These are phyloP conservation scores for Papilio aristodemus DNA, from an alignment of 1,140 invertebrate species.

Conservation along the genomic window DNA sequence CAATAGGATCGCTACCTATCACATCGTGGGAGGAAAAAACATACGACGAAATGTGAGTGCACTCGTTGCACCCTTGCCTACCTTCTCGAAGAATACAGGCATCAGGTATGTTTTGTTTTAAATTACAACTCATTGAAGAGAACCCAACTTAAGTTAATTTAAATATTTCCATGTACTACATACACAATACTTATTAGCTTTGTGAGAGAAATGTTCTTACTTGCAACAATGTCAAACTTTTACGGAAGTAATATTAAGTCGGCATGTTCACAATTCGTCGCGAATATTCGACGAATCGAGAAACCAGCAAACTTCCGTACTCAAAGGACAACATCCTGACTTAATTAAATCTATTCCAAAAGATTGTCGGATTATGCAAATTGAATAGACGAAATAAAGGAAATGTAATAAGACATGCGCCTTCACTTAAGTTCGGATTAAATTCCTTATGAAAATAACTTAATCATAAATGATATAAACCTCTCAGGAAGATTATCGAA, in stretches of 20 bases:
- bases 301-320: constrained; percentile 20
- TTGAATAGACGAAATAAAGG: constrained; percentile 13
- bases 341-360: constrained; percentile 22
- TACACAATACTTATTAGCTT: neutral
- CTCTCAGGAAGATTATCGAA: neutral
- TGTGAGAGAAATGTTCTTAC: constrained; percentile 1
- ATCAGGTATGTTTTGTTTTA: too few relatives aligned
- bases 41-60: too few relatives aligned
- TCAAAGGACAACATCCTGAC: constrained; percentile 10
- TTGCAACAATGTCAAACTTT: constrained; percentile 11
- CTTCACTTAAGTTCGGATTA: neutral
- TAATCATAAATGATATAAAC: neutral
- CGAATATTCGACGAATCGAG: constrained; percentile 19
- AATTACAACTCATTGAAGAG: too few relatives aligned
- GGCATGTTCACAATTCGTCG: constrained; percentile 8
- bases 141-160: neutral
- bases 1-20: too few relatives aligned
- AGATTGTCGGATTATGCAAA: constrained; percentile 21
- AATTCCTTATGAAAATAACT: neutral
- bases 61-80: too few relatives aligned
- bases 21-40: too few relatives aligned
- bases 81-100: too few relatives aligned
- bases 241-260: constrained; percentile 5
- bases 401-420: neutral
- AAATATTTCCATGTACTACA: neutral